These are phyloP conservation scores for Meriones unguiculatus DNA, from an alignment of 2,113 vertebrate genomes.

Conservation along the genomic window DNA sequence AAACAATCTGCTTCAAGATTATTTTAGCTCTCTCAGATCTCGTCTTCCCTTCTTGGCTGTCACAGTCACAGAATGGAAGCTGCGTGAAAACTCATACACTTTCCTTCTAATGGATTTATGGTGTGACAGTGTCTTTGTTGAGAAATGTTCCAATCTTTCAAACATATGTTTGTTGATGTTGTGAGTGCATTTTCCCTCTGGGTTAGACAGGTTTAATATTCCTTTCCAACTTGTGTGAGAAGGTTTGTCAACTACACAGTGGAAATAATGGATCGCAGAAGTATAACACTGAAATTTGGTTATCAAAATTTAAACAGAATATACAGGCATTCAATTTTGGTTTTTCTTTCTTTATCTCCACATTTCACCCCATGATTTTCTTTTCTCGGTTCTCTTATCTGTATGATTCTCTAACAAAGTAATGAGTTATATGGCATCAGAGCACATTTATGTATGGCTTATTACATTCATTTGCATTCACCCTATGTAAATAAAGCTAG, in stretches of 20 bases:
- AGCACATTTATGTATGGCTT: neutral
- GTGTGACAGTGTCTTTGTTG: no score
- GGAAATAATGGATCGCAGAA: neutral
- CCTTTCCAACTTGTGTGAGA: neutral
- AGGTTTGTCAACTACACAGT: neutral
- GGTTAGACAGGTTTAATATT: neutral
- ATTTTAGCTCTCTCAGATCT: no score
- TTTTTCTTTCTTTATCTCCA: neutral
- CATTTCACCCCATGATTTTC: neutral
- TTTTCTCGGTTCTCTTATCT: neutral
- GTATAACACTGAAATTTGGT: neutral
- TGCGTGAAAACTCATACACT: no score
- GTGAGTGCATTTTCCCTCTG: neutral
- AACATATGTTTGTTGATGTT: no score
- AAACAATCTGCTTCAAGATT: no score
- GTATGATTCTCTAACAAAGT: neutral
- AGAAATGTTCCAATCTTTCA: neutral
- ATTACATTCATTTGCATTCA: neutral
- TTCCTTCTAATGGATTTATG: no score
- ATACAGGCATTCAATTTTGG: neutral
- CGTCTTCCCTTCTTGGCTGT: no score
- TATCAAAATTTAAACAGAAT: neutral
- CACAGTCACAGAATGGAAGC: no score
- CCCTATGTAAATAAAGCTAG: neutral
- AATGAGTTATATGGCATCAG: neutral